Evolutionary conservation across 2,113 vertebrate genomes (phyloP), one percentile per base, ranked within the genome.

Genomic region (Sapajus apella): DNA sequence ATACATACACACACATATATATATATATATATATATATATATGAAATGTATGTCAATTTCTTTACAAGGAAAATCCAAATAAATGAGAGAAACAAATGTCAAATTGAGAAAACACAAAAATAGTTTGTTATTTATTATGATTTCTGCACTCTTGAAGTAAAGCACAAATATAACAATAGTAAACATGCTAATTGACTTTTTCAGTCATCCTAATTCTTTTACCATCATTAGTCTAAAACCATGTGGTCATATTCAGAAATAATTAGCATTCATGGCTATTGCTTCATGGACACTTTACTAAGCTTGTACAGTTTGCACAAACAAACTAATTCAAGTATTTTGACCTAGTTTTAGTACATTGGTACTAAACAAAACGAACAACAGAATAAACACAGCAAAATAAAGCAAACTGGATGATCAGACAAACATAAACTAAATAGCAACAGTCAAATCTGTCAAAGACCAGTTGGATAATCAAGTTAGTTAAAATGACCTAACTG

Each of bases 81-180:
- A 58, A 96, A 85, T 77, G 21, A 87, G 56, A 97, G 92, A 97
- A 95, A 76, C 4, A 91, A 96, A 52, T 97, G 96, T 66, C 43
- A 93, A 66, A 89, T 7, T 79, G 72, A 92, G 40, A 87, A 87
- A 91, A 94, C 87, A 93, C 70, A 98, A 58, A 83, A 84, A 93
- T 89, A 93, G 95, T 30, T 55, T 93, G 43, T 79, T 94, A 45
- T 86, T 87, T 92, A 47, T 93, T 86, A 66, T 95, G 64, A 92
- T 77, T 95, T 96, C 95, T 96, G 97, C 93, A 72, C 84, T 98
- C 86, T 75, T 92, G 81, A 95, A 97, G 76, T 97, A 45, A 81
- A 97, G 75, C 64, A 97, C 50, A 95, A 30, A 56, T 10, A 0
- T 90, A 87, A 95, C 72, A 91, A 92, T 50, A 96, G 87, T 56